Evolutionary conservation across 1,140 invertebrate species (phyloP), one percentile per base, ranked within the genome.

Genomic region (Stratiolaelaps scimitus): DNA sequence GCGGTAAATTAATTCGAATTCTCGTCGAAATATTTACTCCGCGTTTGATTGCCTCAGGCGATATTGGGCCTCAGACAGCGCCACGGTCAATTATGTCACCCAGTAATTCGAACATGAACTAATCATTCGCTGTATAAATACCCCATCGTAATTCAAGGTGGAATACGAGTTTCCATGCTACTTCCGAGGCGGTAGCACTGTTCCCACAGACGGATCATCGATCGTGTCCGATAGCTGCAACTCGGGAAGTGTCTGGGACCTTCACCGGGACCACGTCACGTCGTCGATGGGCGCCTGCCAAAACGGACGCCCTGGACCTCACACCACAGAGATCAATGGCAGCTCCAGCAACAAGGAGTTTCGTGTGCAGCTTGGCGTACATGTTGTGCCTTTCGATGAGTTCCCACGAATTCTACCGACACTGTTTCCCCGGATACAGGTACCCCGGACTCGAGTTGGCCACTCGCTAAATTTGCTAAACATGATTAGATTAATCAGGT

Each of bases 121-220:
- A n/a, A n/a, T n/a, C 10, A 40, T 40, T 40, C 34, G 4, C 15
- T 60, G 1, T 29, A 19, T 2, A 1, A 4, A 26, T 17, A 23
- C 20, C 53, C 2, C 2, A 17, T n/a, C 15, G 4, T 26, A 34
- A 19, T 26, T 60, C 2, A 26, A 60, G 53, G 53, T 60, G 53
- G 85, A 87, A 74, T 89, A 85, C 72, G 87, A 89, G 77, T 87
- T 90, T 73, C 87, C 87, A 0, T 83, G 84, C 71, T 83, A 87
- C 70, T 88, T 88, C 74, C 53, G 53, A 15, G 26, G 26, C 0
- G 5, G 20, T n/a, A 15, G 53, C 15, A 26, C 53, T 19, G 10
- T n/a, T 60, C 53, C 13, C 26, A 23, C 2, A 23, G 34, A 60
- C 4, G 26, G 13, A 23, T 48, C 28, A 23, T 26, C 26, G 20